Base-by-base conservation (phyloP, 30 jellyfish, hydroid and myxozoan species). In the Clytia hemisphaerica region DNA sequence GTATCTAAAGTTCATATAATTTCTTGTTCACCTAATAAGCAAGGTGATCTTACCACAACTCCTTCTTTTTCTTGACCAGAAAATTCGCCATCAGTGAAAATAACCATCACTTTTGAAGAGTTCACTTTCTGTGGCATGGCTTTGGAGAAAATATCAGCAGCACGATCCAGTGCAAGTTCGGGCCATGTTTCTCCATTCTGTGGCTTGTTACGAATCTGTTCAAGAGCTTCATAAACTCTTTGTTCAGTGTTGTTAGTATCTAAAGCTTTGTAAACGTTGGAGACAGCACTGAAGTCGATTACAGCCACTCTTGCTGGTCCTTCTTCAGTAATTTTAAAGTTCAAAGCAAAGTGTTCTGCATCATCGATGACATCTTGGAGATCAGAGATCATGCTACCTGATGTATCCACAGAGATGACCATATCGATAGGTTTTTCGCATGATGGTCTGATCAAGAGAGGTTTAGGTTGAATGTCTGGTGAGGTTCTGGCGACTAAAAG, bases 121-220 rank as follows among this genome's bases (percentile, higher is more conserved):
- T 76, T 45, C 30, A 40, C 61, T 29, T 70, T 58, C 31, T 76
- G 76, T 15, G 83, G 84, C 14, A 95, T 59, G 1, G 82, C 95
- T 26, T 58, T 28, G 28, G 79, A 72, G 72, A 89, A 89, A 37
- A 80, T 46, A 37, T 78, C 89, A 6, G 60, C 70, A 35, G 95
- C 93, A 4, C 94, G 73, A 15, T 70, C 67, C 26, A 89, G 42
- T 19, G 92, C 98, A 46, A 29, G 49, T 47, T 89, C 93, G 10
- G 83, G 51, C 73, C 79, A 78, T n/a, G 98, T 89, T 49, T 89
- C 88, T 37, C 98, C 98, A 45, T 89, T 89, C 54, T 89, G 98
- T 47, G 98, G 98, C 34, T 75, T 37, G 44, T 26, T 34, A 21
- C 98, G 77, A 16, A 72, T 55, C 59, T 58, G 66, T 50, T 89